A percentile compares a stretch with the other conserved stretches of the same genome.
phyloP scores from a whole-genome alignment of 2,797 vertebrate species.

The Borostomias antarcticus region DNA sequence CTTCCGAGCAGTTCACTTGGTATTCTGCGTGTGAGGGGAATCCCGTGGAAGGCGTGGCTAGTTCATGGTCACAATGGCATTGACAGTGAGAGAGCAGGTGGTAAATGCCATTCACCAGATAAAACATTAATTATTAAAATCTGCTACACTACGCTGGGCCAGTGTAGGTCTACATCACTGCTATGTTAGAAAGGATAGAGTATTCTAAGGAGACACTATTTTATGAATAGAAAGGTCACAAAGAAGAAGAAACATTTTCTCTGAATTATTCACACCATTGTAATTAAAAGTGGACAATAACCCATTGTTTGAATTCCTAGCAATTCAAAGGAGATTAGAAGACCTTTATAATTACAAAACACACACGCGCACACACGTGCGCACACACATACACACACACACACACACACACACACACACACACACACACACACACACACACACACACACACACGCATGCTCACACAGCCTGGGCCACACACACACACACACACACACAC shows the following conservation, averaged over 20 bases:
- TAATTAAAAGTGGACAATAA: slow-evolving; percentile 5
- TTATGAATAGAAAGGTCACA: no score
- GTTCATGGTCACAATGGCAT: slow-evolving; percentile 49
- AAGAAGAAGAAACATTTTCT: neutral
- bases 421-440: slow-evolving; percentile 1
- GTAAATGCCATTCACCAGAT: slow-evolving; percentile 55
- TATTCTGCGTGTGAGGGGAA: slow-evolving; percentile 51
- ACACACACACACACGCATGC: neutral
- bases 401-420: slow-evolving; percentile 25
- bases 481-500: slow-evolving; percentile 24
- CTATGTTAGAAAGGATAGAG: neutral
- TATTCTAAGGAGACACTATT: neutral
- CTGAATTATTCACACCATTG: neutral
- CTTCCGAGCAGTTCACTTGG: slow-evolving; percentile 32
- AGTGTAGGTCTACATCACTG: slow-evolving; percentile 26
- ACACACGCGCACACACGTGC: slow-evolving; percentile 6
- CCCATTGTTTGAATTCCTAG: slow-evolving; percentile 28
- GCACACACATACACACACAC: slow-evolving; percentile 9
- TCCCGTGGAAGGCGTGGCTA: slow-evolving; percentile 63
- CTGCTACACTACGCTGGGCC: slow-evolving; percentile 39
- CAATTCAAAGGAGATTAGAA: slow-evolving; percentile 45
- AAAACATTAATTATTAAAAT: slow-evolving; percentile 73
- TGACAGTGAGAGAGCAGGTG: slow-evolving; percentile 70
- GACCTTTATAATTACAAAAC: slow-evolving; percentile 10
- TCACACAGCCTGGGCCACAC: neutral